Percentiles rank a stretch among this genome's conserved stretches.
These are phyloP conservation scores for Polymixis flavicincta DNA, from an alignment of 2,888 invertebrate species.

Conservation along the genomic window DNA sequence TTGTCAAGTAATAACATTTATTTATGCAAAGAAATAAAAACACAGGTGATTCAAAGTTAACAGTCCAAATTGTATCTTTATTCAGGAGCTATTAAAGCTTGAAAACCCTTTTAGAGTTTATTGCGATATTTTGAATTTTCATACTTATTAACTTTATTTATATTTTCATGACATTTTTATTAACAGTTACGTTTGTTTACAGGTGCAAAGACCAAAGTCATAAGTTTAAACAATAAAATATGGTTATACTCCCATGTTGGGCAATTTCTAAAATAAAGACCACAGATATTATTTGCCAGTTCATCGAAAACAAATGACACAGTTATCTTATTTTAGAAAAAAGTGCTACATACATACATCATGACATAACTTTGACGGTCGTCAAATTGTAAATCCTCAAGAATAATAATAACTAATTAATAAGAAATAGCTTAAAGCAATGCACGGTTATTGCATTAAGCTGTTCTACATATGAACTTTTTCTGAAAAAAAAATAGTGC, in stretches of 20 bases:
- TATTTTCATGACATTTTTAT: not conserved
- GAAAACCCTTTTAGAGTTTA: slow-evolving; percentile 6
- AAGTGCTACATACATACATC: not conserved
- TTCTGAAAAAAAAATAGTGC: slow-evolving; percentile 27
- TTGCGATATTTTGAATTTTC: not conserved
- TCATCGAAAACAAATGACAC: not conserved
- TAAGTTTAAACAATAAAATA: not conserved
- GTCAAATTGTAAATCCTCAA: not conserved
- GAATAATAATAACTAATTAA: not conserved
- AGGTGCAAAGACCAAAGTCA: not conserved
- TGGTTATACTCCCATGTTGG: not conserved
- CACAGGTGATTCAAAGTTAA: slow-evolving; percentile 1
- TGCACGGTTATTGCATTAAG: slow-evolving; percentile 12
- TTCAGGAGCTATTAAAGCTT: not conserved
- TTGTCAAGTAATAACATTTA: not conserved
- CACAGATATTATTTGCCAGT: not conserved
- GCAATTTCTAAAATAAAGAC: not conserved
- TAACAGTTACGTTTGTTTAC: not conserved
- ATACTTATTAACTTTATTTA: not conserved
- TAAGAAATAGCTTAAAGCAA: not conserved
- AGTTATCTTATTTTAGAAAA: not conserved
- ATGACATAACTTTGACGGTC: slow-evolving; percentile 21
- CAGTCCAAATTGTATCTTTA: not conserved
- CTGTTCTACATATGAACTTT: slow-evolving; percentile 26
- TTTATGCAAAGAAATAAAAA: slow-evolving; percentile 13